Base-by-base conservation (phyloP, 2,113 vertebrate species). In the Sturnira hondurensis region DNA sequence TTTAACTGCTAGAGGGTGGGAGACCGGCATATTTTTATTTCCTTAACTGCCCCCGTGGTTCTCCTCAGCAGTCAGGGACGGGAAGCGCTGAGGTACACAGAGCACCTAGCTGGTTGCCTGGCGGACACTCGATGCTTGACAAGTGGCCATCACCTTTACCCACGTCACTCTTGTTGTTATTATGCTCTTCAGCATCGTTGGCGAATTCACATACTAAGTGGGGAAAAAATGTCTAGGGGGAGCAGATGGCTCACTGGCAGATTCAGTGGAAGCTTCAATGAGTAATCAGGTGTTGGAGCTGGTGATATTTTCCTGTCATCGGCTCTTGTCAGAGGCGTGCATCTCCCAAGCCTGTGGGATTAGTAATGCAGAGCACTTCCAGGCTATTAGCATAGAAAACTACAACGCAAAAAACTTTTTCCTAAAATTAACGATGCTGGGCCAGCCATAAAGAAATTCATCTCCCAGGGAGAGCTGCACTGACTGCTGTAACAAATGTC, bases 401-500 rank as follows among this genome's bases (percentile, higher is more conserved):
- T 77, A 95, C 2, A 36, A 81, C 0, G 2, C 67, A 89, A 52
- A 52, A 93, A 96, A 67, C 33, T 93, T 93, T 97, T 96, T 88
- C 90, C 43, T 96, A 68, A 96, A 97, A 97, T 97, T 97, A 97
- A 97, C 1, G 45, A 96, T 56, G 77, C 78, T 88, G 93, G 33
- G 61, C 88, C 91, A 92, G 67, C 83, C 86, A 78, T 74, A 94
- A 96, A 24, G 28, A 97, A 73, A 92, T 77, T 81, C 91, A 95
- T 97, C 93, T 97, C 96, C 86, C 95, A 74, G 86, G 78, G 47
- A 68, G 50, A 97, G 54, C 84, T 56, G 41, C 33, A 81, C 65
- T 41, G 54, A 84, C 33, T 87, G 91, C 87, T 41, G 11, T 80
- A 90, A 95, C 86, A 95, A 61, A 93, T 93, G 54, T 81, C 96